These are phyloP conservation scores for Nebria brevicollis DNA, from an alignment of 2,888 invertebrate species.

Conservation along the genomic window DNA sequence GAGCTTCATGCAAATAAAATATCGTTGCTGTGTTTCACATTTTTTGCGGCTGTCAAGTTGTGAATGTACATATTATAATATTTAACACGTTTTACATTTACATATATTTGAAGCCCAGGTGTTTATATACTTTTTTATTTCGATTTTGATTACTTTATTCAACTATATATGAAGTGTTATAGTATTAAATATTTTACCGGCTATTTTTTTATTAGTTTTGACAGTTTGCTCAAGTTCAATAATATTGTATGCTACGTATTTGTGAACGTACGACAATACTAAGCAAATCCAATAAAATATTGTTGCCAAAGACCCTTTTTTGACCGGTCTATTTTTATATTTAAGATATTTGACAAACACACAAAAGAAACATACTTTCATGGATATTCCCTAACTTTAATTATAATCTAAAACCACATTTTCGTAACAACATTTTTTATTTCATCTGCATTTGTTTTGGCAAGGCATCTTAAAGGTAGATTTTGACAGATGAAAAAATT, in stretches of 20 bases:
- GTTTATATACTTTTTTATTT: neutral
- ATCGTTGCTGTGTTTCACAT: neutral
- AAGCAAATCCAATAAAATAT: neutral
- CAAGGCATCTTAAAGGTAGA: no score
- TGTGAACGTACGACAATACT: neutral
- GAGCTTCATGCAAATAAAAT: neutral
- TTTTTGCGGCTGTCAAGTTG: neutral
- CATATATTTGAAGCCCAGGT: neutral
- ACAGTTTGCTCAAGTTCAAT: neutral
- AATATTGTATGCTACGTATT: neutral
- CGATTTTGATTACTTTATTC: neutral
- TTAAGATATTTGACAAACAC: neutral
- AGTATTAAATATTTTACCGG: neutral
- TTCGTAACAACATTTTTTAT: no score
- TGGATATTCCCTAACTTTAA: no score
- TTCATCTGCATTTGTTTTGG: no score
- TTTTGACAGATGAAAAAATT: no score
- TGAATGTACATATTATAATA: neutral
- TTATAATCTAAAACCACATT: no score
- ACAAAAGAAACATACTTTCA: neutral
- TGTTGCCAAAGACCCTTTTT: neutral
- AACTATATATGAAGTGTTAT: neutral
- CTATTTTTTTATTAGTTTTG: neutral
- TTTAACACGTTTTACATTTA: neutral
- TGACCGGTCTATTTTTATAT: neutral